Base-by-base conservation (phyloP, 1,140 invertebrate species). In the Papilio polytes region DNA sequence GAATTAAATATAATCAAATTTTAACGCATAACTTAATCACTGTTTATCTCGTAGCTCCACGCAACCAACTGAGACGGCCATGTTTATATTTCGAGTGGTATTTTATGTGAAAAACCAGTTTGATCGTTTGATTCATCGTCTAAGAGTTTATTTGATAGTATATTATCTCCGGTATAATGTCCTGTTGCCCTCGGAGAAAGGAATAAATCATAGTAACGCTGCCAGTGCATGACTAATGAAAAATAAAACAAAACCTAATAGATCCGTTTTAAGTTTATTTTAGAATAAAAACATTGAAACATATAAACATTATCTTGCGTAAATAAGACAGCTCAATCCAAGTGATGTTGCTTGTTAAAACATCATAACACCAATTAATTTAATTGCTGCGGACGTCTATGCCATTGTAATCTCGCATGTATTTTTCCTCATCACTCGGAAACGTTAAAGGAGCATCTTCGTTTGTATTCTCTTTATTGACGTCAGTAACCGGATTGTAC, bases 121-220 rank as follows among this genome's bases (percentile, higher is more conserved):
- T 78, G 77, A 78, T 9, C 56, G 77, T 78, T 78, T 78, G 77
- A 78, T 78, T 78, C 77, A 78, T 78, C 53, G n/a, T 12, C 59
- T 56, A 63, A 63, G 53, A 63, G 56, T 78, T 78, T 63, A 15
- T 77, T 77, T 31, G 51, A 77, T 70, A 77, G 36, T 59, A 26
- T 53, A 53, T 8, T 74, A 26, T 22, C 26, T 51, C 41, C 46
- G 20, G 26, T 20, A 74, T 22, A 51, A 70, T 70, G 63, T 70
- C 63, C 63, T 70, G 63, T 70, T 70, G 59, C 12, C 63, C 26
- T 15, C 13, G 63, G 63, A 36, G 63, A 70, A 70, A 70, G 22
- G 63, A 70, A 70, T 70, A 70, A 70, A 26, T 70, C 26, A 70
- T 36, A 31, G 36, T 13, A 70, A 12, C 2, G 22, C 22, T 26